phyloP scores from a whole-genome alignment of 2,888 invertebrate species.

The Apocheima hispidaria region DNA sequence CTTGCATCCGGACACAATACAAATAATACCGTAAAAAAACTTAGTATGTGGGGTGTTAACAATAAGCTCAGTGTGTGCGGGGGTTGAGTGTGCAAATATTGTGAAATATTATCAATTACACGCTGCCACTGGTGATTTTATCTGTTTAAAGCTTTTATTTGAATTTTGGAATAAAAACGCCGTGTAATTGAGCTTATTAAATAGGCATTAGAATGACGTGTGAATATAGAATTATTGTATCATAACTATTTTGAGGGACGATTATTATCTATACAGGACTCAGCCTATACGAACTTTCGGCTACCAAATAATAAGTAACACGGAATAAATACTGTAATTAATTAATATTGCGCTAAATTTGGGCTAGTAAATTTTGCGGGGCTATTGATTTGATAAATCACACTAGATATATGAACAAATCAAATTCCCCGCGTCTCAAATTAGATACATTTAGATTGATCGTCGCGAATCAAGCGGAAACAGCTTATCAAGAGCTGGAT shows the following conservation, averaged over 20 bases:
- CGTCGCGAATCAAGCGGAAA: constrained; percentile 47
- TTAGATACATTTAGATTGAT: constrained; percentile 27
- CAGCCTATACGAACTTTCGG: too few relatives aligned
- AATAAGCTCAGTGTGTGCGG: constrained; percentile 49
- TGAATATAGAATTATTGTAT: too few relatives aligned
- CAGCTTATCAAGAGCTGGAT: constrained; percentile 41
- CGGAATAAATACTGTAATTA: too few relatives aligned
- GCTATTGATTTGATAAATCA: background rate
- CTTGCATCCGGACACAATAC: constrained; percentile 28
- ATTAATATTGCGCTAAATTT: too few relatives aligned
- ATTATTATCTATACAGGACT: too few relatives aligned
- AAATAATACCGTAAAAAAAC: constrained; percentile 59
- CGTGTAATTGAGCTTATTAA: constrained; percentile 1
- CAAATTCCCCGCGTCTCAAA: background rate
- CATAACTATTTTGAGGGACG: too few relatives aligned
- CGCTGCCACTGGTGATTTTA: constrained; percentile 56
- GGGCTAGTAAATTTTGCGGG: too few relatives aligned
- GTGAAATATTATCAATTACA: constrained; percentile 79
- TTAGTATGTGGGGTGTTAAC: constrained; percentile 65
- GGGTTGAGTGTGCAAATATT: constrained; percentile 73
- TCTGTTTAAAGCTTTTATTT: constrained; percentile 7
- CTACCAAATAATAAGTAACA: too few relatives aligned
- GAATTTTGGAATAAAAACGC: background rate
- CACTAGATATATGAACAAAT: background rate
- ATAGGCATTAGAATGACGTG: background rate